phyloP scores from a whole-genome alignment of 2,113 vertebrate species.

The Aegotheles bennettii region DNA sequence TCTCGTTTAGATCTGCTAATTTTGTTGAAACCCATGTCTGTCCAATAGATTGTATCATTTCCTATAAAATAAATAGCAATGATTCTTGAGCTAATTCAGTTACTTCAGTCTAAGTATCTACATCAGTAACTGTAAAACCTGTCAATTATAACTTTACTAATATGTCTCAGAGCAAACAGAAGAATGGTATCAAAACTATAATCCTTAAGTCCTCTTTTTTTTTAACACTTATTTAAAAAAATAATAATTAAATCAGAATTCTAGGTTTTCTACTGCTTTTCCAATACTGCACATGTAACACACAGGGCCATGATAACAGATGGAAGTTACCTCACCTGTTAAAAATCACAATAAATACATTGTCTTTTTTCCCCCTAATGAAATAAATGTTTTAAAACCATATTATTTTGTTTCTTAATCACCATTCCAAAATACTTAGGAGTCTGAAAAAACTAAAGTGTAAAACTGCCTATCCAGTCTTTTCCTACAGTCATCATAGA shows the following conservation, averaged over 20 bases:
- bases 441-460: neutral
- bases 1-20: constrained; percentile 93
- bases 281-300: neutral
- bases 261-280: neutral
- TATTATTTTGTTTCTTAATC: neutral
- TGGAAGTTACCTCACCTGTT: neutral
- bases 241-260: neutral
- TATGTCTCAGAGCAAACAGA: neutral
- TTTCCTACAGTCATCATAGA: neutral
- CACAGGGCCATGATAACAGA: neutral
- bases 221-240: neutral
- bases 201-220: neutral
- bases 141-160: neutral
- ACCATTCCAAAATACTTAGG: neutral
- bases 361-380: neutral
- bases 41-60: constrained; percentile 98
- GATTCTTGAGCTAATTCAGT: neutral
- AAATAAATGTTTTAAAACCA: neutral
- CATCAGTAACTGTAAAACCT: neutral
- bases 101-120: neutral
- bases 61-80: constrained; percentile 65
- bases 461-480: neutral
- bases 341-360: neutral
- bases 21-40: constrained; percentile 97
- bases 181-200: neutral